Percentiles rank a stretch among this genome's conserved stretches.
Conservation (phyloP, 2,888 invertebrate species). For the Euzophera pinguis region DNA sequence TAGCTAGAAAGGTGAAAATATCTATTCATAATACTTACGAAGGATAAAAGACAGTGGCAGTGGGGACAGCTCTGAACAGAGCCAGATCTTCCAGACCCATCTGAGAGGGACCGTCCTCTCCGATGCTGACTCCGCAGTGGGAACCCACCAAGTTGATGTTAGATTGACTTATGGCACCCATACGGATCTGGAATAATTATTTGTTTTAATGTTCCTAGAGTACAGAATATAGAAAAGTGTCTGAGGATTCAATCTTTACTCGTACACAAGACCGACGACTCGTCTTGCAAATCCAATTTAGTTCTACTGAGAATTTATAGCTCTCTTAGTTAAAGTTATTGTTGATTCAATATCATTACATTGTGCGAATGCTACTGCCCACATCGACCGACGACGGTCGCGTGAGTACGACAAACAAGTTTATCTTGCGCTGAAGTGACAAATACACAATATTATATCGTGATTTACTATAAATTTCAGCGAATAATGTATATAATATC, state of each 20-base stretch:
- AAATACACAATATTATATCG: not conserved
- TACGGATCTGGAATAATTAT: conserved; percentile 85
- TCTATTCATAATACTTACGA: conserved; percentile 46
- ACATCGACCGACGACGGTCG: conserved; percentile 35
- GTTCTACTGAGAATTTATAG: no score
- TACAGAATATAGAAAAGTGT: no score
- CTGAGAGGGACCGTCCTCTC: conserved; percentile 99
- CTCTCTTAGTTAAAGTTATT: no score
- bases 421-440: conserved; percentile 9
- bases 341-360: not conserved
- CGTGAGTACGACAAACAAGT: conserved; percentile 39
- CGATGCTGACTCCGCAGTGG: conserved; percentile 98
- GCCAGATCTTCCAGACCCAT: conserved; percentile 99
- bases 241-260: no score
- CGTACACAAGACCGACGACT: no score
- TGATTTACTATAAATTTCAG: not conserved
- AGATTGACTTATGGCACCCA: conserved; percentile 99
- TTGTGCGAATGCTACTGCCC: conserved; percentile 43
- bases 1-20: not conserved
- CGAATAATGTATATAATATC: no score
- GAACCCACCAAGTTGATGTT: conserved; percentile 98
- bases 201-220: not conserved
- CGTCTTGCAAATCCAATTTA: no score
- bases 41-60: conserved; percentile 85
- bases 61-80: conserved; percentile 95